Conservation (phyloP, 2,797 vertebrate genomes). For the Salarias fasciatus region DNA sequence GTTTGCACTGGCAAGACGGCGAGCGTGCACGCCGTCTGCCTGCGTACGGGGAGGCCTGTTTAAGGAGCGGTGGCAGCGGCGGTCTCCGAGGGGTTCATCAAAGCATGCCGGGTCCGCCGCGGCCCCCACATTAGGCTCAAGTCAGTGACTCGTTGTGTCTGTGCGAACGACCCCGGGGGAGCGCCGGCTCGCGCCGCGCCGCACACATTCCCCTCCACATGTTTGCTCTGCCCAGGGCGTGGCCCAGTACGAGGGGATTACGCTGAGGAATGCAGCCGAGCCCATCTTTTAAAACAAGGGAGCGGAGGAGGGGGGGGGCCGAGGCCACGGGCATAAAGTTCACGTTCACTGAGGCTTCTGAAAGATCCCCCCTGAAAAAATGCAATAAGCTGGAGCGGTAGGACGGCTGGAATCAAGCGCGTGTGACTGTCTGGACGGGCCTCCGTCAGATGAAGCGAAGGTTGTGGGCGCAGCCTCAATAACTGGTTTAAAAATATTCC, state of each 20-base stretch:
- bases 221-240: constrained; percentile 74
- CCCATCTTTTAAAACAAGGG: constrained; percentile 74
- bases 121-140: constrained; percentile 58
- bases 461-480: neutral
- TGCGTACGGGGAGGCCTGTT: constrained; percentile 32
- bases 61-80: constrained; percentile 31
- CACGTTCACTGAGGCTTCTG: constrained; percentile 55
- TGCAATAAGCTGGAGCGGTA: constrained; percentile 9
- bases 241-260: constrained; percentile 77
- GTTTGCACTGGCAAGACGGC: constrained; percentile 39
- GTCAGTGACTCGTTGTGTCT: constrained; percentile 67
- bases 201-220: constrained; percentile 70
- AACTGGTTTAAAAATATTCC: too few species aligned
- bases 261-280: constrained; percentile 75
- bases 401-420: too few species aligned
- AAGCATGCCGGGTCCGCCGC: constrained; percentile 49
- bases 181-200: constrained; percentile 39
- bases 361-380: constrained; percentile 34
- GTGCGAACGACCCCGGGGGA: constrained; percentile 61
- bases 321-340: constrained; percentile 49
- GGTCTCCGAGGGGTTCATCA: constrained; percentile 60
- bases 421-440: too few species aligned
- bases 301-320: constrained; percentile 4
- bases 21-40: constrained; percentile 30
- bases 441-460: too few species aligned